A percentile compares a stretch with the other conserved stretches of the same genome.
Evolutionary conservation across 2,113 vertebrate species (phyloP).

Genomic region (Sakesphorus luctuosus): DNA sequence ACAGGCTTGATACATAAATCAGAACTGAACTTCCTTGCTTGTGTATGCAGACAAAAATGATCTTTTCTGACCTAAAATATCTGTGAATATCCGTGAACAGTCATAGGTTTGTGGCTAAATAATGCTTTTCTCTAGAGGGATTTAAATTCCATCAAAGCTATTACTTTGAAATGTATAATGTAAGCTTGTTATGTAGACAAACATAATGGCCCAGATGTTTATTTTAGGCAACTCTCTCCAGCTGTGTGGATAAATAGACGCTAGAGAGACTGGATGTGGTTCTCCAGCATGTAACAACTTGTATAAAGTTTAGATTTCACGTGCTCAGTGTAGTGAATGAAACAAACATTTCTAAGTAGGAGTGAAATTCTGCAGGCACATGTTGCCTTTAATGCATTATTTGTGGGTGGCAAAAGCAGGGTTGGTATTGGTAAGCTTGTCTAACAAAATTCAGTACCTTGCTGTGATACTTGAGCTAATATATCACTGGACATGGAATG

Average conservation of each 20-base stretch:
- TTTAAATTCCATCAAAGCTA: slow-evolving; percentile 51
- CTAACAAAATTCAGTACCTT: neutral
- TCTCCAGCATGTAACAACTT: neutral
- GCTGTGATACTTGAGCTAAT: neutral
- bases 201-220: slow-evolving; percentile 5
- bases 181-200: slow-evolving; percentile 17
- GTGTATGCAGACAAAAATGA: neutral
- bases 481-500: fast-evolving
- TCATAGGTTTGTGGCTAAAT: slow-evolving; percentile 4
- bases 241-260: neutral
- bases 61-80: slow-evolving; percentile 16
- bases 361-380: neutral
- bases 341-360: neutral
- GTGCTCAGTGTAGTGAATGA: neutral
- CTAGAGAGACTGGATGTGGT: neutral
- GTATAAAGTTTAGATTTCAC: neutral
- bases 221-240: slow-evolving; percentile 12
- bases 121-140: slow-evolving; percentile 24
- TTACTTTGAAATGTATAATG: slow-evolving; percentile 35
- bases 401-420: neutral
- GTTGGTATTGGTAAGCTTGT: neutral
- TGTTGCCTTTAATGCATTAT: neutral
- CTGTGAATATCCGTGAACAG: neutral
- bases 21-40: neutral
- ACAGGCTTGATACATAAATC: neutral